These are phyloP conservation scores for Scelioninae gen. 1 DNA, from an alignment of 2,888 invertebrate genomes.

Conservation along the genomic window DNA sequence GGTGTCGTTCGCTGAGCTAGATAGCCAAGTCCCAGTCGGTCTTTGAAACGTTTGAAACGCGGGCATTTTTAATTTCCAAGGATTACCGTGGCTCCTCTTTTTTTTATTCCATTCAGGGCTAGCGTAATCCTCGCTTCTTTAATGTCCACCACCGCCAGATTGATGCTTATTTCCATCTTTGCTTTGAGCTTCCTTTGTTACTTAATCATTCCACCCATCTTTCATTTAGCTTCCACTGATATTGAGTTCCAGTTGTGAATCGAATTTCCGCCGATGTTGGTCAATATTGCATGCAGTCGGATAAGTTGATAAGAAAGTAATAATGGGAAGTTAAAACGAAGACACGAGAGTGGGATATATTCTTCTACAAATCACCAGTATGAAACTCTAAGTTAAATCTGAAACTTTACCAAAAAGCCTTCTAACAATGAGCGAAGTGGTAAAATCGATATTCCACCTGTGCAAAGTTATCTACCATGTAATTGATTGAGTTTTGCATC, in stretches of 20 bases:
- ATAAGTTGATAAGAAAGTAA: neutral
- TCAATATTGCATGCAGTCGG: neutral
- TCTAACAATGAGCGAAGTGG: slow-evolving; percentile 17
- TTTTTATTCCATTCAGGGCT: slow-evolving; percentile 51
- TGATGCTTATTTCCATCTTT: slow-evolving; percentile 53
- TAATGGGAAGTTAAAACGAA: too few relatives aligned
- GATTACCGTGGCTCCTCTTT: slow-evolving; percentile 76
- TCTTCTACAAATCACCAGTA: too few relatives aligned
- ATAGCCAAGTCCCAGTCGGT: slow-evolving; percentile 71
- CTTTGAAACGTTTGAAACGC: slow-evolving; percentile 74
- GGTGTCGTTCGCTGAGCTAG: slow-evolving; percentile 47
- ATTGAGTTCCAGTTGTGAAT: neutral
- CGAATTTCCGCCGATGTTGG: slow-evolving; percentile 4
- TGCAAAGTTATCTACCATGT: slow-evolving; percentile 27
- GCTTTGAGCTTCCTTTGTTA: slow-evolving; percentile 43
- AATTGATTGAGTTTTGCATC: slow-evolving; percentile 36
- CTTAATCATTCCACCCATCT: slow-evolving; percentile 55
- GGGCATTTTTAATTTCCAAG: slow-evolving; percentile 83
- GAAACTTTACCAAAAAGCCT: too few relatives aligned
- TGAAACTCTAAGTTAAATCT: too few relatives aligned
- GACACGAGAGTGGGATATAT: too few relatives aligned
- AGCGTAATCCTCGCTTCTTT: slow-evolving; percentile 67
- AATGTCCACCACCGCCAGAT: slow-evolving; percentile 57
- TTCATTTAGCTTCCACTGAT: slow-evolving; percentile 47
- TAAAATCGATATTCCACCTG: slow-evolving; percentile 51